Conservation (phyloP, 2,797 vertebrate species). For the Capromys pilorides region DNA sequence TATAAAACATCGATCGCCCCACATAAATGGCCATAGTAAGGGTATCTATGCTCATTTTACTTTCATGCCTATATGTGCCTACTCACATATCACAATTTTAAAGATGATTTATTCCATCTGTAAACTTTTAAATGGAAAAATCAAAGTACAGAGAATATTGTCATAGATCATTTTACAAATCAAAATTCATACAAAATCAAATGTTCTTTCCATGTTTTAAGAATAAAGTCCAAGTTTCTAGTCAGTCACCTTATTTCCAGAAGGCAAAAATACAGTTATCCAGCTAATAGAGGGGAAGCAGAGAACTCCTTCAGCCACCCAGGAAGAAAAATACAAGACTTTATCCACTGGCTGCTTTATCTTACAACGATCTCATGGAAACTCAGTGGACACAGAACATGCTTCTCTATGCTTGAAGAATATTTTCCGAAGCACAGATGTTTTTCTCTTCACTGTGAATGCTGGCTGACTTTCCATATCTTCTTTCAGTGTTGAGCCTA, state of each 20-base stretch:
- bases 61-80: neutral
- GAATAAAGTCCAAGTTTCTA: constrained; percentile 16
- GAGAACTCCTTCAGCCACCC: neutral
- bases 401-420: constrained; percentile 24
- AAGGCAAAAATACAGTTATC: neutral
- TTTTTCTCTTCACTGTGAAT: constrained; percentile 76
- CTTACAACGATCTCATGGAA: constrained; percentile 43
- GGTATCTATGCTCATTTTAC: neutral
- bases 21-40: neutral
- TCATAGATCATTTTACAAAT: constrained; percentile 9
- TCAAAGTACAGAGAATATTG: neutral
- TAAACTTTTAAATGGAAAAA: constrained; percentile 43
- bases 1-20: neutral
- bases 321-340: neutral
- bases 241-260: neutral
- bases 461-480: constrained; percentile 62
- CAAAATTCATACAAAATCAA: constrained; percentile 35
- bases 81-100: neutral
- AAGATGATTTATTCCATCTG: neutral
- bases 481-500: constrained; percentile 34
- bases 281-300: neutral
- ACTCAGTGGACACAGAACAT: neutral
- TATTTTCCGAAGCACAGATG: constrained; percentile 75
- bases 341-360: constrained; percentile 17
- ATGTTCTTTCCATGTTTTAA: constrained; percentile 23